Evolutionary conservation across 1,140 invertebrate species (phyloP), one percentile per base, ranked within the genome.

Genomic region (Drosophila arizonae): DNA sequence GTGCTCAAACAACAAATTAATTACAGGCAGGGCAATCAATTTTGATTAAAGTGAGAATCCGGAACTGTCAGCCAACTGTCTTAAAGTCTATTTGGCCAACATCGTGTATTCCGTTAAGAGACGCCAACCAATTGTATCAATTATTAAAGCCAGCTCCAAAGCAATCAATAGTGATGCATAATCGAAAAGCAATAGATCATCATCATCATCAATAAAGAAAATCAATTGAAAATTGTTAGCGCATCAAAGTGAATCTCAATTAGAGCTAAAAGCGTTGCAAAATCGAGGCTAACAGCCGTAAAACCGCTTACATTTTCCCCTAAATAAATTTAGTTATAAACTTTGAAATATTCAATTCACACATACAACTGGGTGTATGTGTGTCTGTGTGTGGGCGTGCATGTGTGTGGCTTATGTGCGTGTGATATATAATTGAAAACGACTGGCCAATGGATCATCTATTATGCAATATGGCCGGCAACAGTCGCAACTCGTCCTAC

Each of bases 401-500:
- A 30, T 36, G 17, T 39, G 60, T 48, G 45, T 33, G 41, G 36
- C 24, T 57, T 56, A 60, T 71, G 11, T 33, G 67, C 39, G 72
- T 65, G 68, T 63, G 54, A 61, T 58, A 69, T 26, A 9, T 41
- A 71, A 73, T 69, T 67, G 58, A 72, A 77, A 82, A 79, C 52
- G 70, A 80, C 65, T 79, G 77, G 81, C 87, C 77, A 90, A 92
- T 92, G 91, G 91, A 92, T 85, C 91, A 91, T 90, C 74, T 92
- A 88, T 90, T 92, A 81, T 90, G 92, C 92, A 93, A 92, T 70
- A 95, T 95, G 95, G 94, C 94, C 89, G 93, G 94, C 79, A 95
- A 95, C 67, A 95, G 94, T 92, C 94, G 95, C 92, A 96, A 96
- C 93, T 96, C 94, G 92, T 96, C 96, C 56, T 97, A 97, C 93